Evolutionary conservation across 2,797 vertebrate species (phyloP), one percentile per base, ranked within the genome.

Genomic region (Lepus oiostolus): DNA sequence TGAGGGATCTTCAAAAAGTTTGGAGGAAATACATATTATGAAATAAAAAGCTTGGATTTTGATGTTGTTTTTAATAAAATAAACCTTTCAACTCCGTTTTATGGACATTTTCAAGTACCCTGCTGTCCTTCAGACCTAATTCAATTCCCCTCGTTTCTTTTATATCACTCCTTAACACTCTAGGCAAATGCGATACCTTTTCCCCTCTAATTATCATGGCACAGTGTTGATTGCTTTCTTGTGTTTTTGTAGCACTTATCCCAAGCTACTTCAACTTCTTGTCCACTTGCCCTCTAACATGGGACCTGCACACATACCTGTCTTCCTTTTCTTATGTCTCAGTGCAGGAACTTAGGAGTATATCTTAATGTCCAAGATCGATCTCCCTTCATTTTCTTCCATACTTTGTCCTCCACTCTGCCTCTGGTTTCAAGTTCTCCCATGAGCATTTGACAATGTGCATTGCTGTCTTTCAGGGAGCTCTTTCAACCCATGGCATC

Each of bases 121-220:
- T 47, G 42, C 32, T 68, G 65, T 50, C 52, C 26, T 80, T 79
- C n/a, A 81, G 68, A 16, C 32, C 22, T 22, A 22, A 32, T 42
- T 85, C 68, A 81, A 8, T n/a, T 85, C 75, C 10, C 54, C 54
- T 85, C 68, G 30, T 52, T 84, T n/a, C 35, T 58, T 95, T 83
- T 47, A 5, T 67, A 67, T 50, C 30, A 84, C 28, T 21, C 77
- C 76, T 92, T 79, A 38, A 79, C 84, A 32, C 35, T 63, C 24
- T n/a, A 68, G 30, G 35, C 71, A 47, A 87, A 95, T 65, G 47
- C 38, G 24, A 85, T 88, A 30, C 16, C 8, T 17, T 28, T 3
- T 68, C 38, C 30, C n/a, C 50, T 93, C 76, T 88, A 60, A 67
- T 65, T 75, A 42, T 68, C 38, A 70, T 52, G 70, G 38, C 12